Conservation (phyloP, 1,140 invertebrate species). For the Drosophila bipectinata region DNA sequence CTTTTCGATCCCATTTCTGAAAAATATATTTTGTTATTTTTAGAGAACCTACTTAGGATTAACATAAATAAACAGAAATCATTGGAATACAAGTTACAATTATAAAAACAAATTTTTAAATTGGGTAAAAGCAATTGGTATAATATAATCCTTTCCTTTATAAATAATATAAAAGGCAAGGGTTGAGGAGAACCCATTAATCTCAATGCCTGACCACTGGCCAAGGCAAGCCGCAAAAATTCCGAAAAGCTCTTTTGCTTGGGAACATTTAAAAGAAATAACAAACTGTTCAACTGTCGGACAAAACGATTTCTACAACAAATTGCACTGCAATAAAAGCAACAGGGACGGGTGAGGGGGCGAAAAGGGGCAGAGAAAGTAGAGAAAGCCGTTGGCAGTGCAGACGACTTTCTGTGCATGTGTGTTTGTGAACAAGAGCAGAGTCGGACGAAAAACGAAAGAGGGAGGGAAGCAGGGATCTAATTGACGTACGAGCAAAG, state of each 20-base stretch:
- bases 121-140: no score
- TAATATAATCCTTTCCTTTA: neutral
- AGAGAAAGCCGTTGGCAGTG: constrained; percentile 43
- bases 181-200: constrained; percentile 23
- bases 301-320: constrained; percentile 83
- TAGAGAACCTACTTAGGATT: neutral
- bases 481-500: constrained; percentile 83
- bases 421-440: constrained; percentile 15
- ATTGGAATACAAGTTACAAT: neutral
- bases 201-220: constrained; percentile 57
- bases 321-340: constrained; percentile 83
- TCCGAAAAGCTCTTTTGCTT: constrained; percentile 76
- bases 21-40: constrained; percentile 57
- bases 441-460: constrained; percentile 15
- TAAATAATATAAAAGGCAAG: neutral
- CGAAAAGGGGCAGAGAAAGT: constrained; percentile 36
- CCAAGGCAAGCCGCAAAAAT: constrained; percentile 70
- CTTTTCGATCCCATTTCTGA: constrained; percentile 57
- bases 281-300: constrained; percentile 83
- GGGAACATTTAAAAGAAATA: constrained; percentile 81
- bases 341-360: constrained; percentile 8
- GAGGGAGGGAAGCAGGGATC: constrained; percentile 48
- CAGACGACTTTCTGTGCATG: constrained; percentile 35
- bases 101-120: neutral
- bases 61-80: neutral